Percentiles rank a stretch among this genome's conserved stretches.
Evolutionary conservation across 2,113 vertebrate species (phyloP).

Genomic region (Hippocampus barbouri): DNA sequence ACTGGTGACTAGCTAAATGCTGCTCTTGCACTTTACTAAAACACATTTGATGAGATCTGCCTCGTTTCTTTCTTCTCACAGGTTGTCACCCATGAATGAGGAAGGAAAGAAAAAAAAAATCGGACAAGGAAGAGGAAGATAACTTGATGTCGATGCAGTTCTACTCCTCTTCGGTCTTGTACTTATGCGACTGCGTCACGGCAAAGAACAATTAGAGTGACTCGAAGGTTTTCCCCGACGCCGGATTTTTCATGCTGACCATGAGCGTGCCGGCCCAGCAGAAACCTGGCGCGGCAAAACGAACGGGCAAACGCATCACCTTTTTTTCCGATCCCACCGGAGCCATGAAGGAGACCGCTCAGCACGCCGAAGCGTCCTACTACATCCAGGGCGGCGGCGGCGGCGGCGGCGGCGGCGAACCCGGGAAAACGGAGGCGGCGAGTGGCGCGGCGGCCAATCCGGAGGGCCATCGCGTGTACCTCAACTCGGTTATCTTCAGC

Average conservation of each 20-base stretch:
- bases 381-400: constrained; percentile 67
- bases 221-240: constrained; percentile 12
- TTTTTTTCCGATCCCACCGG: constrained; percentile 82
- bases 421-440: constrained; percentile 63
- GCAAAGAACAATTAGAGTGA: constrained; percentile 4
- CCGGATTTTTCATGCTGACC: constrained; percentile 70
- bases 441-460: constrained; percentile 60
- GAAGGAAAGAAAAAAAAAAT: constrained; percentile 16
- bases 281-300: constrained; percentile 83
- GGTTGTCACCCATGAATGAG: constrained; percentile 63
- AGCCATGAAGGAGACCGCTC: constrained; percentile 79
- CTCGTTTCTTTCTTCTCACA: constrained; percentile 50
- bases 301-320: constrained; percentile 86
- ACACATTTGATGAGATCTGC: constrained; percentile 43
- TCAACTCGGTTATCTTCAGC: constrained; percentile 86
- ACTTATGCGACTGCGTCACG: background rate
- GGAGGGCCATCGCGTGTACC: constrained; percentile 73
- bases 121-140: constrained; percentile 40
- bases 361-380: constrained; percentile 81
- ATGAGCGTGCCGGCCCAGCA: constrained; percentile 95
- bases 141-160: constrained; percentile 18
- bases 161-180: background rate
- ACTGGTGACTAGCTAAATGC: too few relatives aligned
- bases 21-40: background rate
- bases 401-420: constrained; percentile 73